Base-by-base conservation (phyloP, 2,113 vertebrate genomes). In the Chaetops frenatus region DNA sequence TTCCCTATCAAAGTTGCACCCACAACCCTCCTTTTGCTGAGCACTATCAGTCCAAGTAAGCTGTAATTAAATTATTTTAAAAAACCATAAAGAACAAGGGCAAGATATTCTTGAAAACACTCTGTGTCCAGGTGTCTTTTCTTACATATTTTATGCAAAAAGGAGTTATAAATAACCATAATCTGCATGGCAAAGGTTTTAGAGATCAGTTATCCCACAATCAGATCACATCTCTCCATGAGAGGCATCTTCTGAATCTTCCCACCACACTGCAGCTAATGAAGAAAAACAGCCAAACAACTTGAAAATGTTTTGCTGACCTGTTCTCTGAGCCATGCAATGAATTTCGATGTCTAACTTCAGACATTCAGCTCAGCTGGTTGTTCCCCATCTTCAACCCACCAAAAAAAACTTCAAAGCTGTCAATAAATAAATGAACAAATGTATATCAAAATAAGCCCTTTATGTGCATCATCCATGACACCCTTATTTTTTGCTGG, bases 201-300 rank as follows among this genome's bases (percentile, higher is more conserved):
- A 64, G 38, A 74, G n/a, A n/a, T 51, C 42, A 35, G 24, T 56
- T 48, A 61, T 54, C 50, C 73, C 25, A 28, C 42, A 33, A 27
- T 19, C 35, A 53, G 24, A 31, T 28, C 54, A 70, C 31, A 25
- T 10, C 9, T 16, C 51, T 31, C 36, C 0, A 0, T 44, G 29
- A 20, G 33, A 50, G 38, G 11, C 18, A 40, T 64, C 35, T 62
- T 54, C 83, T 74, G 35, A 81, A 54, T 42, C 50, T 88, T 60
- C 58, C 48, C 53, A 67, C 5, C 24, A 70, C 31, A 15, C 6
- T 18, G 19, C 38, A 81, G 13, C 6, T 79, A 42, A 44, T 3
- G 8, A 72, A 66, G 24, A 40, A 73, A 88, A 65, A 2, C 10
- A 70, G 11, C 7, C 20, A 84, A 56, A 79, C 16, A 24, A 47